Percentiles rank a stretch among this genome's conserved stretches.
These are phyloP conservation scores for Dryobates pubescens DNA, from an alignment of 2,797 vertebrate genomes.

Conservation along the genomic window DNA sequence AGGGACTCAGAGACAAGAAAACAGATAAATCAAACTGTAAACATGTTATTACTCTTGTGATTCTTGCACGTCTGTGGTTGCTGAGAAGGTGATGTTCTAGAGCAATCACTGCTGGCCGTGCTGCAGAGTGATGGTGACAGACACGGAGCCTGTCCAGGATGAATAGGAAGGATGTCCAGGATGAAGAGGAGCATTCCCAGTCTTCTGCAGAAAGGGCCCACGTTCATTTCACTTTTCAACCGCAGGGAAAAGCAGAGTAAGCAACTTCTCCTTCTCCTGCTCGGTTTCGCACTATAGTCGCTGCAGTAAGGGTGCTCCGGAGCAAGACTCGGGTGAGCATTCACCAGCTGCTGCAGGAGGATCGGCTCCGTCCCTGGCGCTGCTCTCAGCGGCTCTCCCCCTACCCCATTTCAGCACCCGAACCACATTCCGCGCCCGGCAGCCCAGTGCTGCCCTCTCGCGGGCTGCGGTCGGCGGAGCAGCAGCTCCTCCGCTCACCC, in stretches of 20 bases:
- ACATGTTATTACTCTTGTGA: not conserved
- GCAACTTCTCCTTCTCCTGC: not conserved
- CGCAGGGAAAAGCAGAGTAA: not conserved
- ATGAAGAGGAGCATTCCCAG: not conserved
- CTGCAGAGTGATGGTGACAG: not conserved
- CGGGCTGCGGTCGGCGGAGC: not conserved
- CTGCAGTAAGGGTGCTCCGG: not conserved
- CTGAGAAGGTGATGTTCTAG: not conserved
- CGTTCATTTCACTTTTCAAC: not conserved
- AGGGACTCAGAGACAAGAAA: not conserved
- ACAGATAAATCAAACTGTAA: not conserved
- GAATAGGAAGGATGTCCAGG: not conserved
- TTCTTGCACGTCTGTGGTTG: not conserved
- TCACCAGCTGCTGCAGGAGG: not conserved
- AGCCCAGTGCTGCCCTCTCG: conserved; percentile 46
- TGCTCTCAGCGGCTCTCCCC: rapidly evolving
- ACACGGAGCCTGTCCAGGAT: not conserved
- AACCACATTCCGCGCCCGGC: too few relatives aligned
- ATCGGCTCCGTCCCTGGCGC: not conserved
- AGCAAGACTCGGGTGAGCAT: not conserved
- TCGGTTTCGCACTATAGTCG: not conserved
- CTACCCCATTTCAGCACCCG: too few relatives aligned
- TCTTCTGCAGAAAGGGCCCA: not conserved
- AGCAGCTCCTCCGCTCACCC: not conserved
- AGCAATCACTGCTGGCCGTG: not conserved